Percentiles rank a stretch among this genome's conserved stretches.
These are phyloP conservation scores for Euphydryas editha DNA, from an alignment of 2,888 invertebrate species.

Conservation along the genomic window DNA sequence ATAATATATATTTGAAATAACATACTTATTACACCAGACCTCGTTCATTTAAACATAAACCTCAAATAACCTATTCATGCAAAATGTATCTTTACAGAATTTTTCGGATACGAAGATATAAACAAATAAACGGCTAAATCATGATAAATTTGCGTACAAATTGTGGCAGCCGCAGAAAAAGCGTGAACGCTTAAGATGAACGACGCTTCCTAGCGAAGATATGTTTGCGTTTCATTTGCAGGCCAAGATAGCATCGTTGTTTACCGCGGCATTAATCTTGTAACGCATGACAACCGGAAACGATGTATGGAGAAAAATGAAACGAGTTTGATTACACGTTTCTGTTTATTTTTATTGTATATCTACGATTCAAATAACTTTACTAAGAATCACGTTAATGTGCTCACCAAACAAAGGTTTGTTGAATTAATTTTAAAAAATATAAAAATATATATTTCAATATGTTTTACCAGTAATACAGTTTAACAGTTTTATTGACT, in stretches of 20 bases:
- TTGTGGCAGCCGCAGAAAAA: conserved; percentile 65
- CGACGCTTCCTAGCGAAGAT: conserved; percentile 61
- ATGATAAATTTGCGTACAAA: conserved; percentile 66
- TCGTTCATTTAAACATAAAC: background rate
- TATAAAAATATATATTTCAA: no score
- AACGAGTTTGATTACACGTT: background rate
- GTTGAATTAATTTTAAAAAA: no score
- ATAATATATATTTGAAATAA: no score
- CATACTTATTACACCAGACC: background rate
- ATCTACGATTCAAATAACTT: no score
- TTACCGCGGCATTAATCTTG: conserved; percentile 22
- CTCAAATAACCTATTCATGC: background rate
- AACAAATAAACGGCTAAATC: conserved; percentile 46
- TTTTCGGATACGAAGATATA: conserved; percentile 33
- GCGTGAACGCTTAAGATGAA: conserved; percentile 70
- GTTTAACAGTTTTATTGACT: no score
- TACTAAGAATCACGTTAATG: no score
- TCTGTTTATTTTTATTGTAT: no score
- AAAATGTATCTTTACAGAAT: background rate
- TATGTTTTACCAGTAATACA: no score
- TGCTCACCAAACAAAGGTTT: no score
- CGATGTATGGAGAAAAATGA: background rate
- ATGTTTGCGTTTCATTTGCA: conserved; percentile 72
- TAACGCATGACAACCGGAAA: conserved; percentile 8
- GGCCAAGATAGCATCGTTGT: conserved; percentile 21